phyloP scores from a whole-genome alignment of 2,113 vertebrate genomes.

The Semnopithecus entellus region DNA sequence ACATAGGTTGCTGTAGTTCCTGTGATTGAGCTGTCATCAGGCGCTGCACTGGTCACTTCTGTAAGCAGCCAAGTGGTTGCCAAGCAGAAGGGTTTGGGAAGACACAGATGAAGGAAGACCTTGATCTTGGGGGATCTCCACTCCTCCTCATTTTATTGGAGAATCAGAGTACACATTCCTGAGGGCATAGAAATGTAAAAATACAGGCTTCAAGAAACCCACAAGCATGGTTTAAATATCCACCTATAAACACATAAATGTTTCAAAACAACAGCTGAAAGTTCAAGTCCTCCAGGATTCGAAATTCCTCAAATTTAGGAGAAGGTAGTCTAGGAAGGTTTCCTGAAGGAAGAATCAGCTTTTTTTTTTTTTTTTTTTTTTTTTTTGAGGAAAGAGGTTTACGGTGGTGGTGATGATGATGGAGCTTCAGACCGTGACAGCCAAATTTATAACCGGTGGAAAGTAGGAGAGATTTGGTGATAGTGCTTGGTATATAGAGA shows the following conservation, averaged over 20 bases:
- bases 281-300: not conserved
- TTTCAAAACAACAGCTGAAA: constrained; percentile 18
- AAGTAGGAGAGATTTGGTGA: not conserved
- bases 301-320: not conserved
- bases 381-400: not conserved
- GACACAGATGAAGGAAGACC: not conserved
- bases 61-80: not conserved
- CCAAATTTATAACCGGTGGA: not conserved
- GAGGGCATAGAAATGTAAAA: constrained; percentile 25
- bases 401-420: not conserved
- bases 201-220: constrained; percentile 55
- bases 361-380: not conserved
- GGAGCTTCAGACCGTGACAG: not conserved
- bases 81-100: not conserved
- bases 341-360: not conserved
- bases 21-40: not conserved
- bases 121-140: not conserved
- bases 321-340: not conserved
- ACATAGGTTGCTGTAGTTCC: not conserved
- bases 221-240: constrained; percentile 41
- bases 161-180: constrained; percentile 22
- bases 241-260: constrained; percentile 1
- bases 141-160: not conserved
- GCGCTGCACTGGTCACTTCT: not conserved
- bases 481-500: not conserved